These are phyloP conservation scores for Hydropsyche betteni DNA, from an alignment of 2,888 invertebrate genomes.

Conservation along the genomic window DNA sequence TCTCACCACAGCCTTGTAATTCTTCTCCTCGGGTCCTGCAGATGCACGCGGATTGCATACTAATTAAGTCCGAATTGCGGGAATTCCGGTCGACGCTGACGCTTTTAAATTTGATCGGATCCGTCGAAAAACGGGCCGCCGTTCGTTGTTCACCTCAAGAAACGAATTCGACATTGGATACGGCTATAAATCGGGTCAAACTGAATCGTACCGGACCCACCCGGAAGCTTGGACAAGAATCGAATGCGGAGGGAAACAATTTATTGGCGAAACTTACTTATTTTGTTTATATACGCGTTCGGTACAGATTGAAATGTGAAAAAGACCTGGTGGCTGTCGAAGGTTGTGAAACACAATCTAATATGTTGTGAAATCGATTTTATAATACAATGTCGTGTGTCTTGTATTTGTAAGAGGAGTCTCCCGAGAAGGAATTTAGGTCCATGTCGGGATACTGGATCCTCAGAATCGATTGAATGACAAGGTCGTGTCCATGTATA, in stretches of 20 bases:
- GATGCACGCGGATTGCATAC: slow-evolving; percentile 41
- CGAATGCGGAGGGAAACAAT: neutral
- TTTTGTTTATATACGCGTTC: neutral
- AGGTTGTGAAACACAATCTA: neutral
- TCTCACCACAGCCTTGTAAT: slow-evolving; percentile 40
- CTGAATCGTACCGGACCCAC: too few relatives aligned
- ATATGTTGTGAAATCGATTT: neutral
- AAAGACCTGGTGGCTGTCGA: neutral
- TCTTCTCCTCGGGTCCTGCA: slow-evolving; percentile 36
- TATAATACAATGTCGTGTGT: too few relatives aligned
- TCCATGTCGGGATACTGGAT: slow-evolving; percentile 8
- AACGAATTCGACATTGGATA: too few relatives aligned
- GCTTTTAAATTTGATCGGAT: slow-evolving; percentile 8
- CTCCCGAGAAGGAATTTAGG: slow-evolving; percentile 7
- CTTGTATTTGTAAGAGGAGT: neutral
- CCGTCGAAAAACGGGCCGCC: neutral
- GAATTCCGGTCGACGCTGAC: slow-evolving; percentile 5
- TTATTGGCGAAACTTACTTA: neutral
- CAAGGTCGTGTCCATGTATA: slow-evolving; percentile 12
- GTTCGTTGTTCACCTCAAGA: too few relatives aligned
- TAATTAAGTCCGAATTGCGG: slow-evolving; percentile 32
- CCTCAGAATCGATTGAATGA: neutral
- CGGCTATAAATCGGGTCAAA: too few relatives aligned
- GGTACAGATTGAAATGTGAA: neutral
- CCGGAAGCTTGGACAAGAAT: neutral